phyloP scores from a whole-genome alignment of 2,113 vertebrate species.

The Indicator maculatus region DNA sequence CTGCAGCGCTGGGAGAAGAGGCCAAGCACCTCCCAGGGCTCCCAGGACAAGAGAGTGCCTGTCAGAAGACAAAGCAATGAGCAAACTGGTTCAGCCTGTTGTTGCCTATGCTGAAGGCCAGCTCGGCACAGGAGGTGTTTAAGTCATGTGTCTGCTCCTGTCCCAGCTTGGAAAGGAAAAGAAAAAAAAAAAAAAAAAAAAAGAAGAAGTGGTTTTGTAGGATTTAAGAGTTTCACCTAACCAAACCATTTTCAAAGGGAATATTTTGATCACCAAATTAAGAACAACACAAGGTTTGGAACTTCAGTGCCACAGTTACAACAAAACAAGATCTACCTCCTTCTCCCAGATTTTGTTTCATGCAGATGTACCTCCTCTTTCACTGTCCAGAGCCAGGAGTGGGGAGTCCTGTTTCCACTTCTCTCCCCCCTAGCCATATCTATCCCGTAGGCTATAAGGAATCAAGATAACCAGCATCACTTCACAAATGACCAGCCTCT shows the following conservation, averaged over 20 bases:
- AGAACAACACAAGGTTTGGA: not conserved
- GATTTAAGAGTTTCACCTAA: not conserved
- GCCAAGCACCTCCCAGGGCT: conserved; percentile 33
- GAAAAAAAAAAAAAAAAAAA: not conserved
- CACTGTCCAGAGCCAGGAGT: not conserved
- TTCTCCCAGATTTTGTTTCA: not conserved
- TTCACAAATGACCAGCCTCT: not conserved
- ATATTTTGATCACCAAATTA: not conserved
- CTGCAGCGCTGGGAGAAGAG: not conserved
- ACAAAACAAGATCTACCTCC: not conserved
- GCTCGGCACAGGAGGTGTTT: not conserved
- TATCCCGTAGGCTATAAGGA: not conserved
- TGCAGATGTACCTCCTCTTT: not conserved
- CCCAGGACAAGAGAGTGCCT: not conserved
- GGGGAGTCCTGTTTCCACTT: not conserved
- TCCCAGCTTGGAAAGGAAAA: not conserved
- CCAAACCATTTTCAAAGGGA: not conserved
- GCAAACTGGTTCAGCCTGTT: conserved; percentile 65
- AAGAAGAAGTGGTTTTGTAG: not conserved
- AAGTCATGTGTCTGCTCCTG: conserved; percentile 37
- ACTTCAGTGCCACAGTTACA: not conserved
- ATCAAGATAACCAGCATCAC: not conserved
- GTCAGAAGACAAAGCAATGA: not conserved
- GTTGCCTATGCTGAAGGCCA: conserved; percentile 10
- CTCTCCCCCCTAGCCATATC: not conserved